Conservation (phyloP, 2,113 vertebrate genomes). For the Halcyon malimbica region DNA sequence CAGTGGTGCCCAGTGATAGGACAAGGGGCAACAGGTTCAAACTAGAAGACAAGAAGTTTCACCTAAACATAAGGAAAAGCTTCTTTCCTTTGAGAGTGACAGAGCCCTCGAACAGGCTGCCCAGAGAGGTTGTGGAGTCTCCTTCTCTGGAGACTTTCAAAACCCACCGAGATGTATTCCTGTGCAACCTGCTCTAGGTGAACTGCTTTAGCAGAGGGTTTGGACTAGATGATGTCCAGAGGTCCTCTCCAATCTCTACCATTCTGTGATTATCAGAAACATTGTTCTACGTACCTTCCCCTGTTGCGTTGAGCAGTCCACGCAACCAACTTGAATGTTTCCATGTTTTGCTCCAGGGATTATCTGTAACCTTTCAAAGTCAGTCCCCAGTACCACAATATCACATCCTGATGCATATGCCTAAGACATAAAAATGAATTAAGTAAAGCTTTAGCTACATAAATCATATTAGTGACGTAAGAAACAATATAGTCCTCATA, state of each 20-base stretch:
- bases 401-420: slow-evolving; percentile 98
- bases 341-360: slow-evolving; percentile 94
- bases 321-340: neutral
- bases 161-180: no score
- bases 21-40: no score
- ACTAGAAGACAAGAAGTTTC: no score
- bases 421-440: slow-evolving; percentile 66
- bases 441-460: neutral
- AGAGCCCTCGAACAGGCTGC: no score
- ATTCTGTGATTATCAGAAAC: neutral
- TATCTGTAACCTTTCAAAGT: slow-evolving; percentile 97
- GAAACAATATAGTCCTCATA: neutral
- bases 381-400: slow-evolving; percentile 93
- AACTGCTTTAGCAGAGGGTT: neutral
- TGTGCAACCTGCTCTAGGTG: neutral
- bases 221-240: neutral
- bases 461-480: fast-evolving
- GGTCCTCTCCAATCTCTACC: neutral
- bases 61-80: no score
- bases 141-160: no score
- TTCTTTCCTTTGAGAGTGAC: no score
- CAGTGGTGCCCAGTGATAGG: no score
- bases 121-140: no score
- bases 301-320: neutral
- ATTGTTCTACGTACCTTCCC: neutral